A percentile compares a stretch with the other conserved stretches of the same genome.
Conservation (phyloP, 2,888 invertebrate species). For the Cosmia trapezina region DNA sequence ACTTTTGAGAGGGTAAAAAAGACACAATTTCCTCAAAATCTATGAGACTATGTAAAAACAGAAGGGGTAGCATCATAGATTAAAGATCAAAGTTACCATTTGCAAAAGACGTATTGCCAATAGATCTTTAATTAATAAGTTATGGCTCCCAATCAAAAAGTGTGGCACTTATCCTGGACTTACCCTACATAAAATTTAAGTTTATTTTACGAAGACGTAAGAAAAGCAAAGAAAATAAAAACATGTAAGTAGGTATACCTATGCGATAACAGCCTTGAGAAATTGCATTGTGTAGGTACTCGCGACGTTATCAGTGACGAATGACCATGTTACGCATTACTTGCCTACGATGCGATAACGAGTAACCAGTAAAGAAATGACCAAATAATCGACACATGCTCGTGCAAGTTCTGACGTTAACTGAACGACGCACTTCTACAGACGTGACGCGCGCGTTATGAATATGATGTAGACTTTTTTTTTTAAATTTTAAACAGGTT, state of each 20-base stretch:
- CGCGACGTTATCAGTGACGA: slow-evolving; percentile 64
- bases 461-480: neutral
- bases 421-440: slow-evolving; percentile 19
- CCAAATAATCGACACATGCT: slow-evolving; percentile 39
- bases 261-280: slow-evolving; percentile 54
- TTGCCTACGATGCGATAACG: slow-evolving; percentile 61
- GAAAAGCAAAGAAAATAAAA: slow-evolving; percentile 42
- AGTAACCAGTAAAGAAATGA: slow-evolving; percentile 55
- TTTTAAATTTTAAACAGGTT: neutral
- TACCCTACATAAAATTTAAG: no score
- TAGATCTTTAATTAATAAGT: no score
- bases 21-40: no score
- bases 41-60: no score
- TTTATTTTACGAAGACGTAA: slow-evolving; percentile 7
- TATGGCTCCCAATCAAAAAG: no score
- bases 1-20: no score
- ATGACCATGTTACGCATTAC: slow-evolving; percentile 61
- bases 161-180: no score
- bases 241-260: neutral
- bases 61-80: no score
- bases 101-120: no score
- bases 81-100: no score
- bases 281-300: slow-evolving; percentile 61
- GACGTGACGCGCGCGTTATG: slow-evolving; percentile 57
- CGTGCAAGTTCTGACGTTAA: slow-evolving; percentile 44